Evolutionary conservation across 1,140 invertebrate species (phyloP).

Genomic region (Scylla paramamosain): DNA sequence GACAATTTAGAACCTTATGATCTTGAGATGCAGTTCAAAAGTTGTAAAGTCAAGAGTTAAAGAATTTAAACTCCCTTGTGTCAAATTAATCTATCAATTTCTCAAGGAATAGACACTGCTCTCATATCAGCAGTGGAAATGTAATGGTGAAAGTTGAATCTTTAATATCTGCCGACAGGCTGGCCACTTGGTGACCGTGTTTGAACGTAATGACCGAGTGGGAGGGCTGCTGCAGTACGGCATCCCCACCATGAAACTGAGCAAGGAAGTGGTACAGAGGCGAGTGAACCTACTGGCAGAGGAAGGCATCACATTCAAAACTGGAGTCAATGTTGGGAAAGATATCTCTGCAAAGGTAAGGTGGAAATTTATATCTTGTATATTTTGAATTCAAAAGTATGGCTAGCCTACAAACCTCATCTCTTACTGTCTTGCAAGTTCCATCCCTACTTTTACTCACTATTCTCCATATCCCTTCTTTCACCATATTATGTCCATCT

Average conservation of each 20-base stretch:
- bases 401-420: background rate
- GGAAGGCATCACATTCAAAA: conserved; percentile 96
- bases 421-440: background rate
- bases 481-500: too few relatives aligned
- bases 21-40: too few relatives aligned
- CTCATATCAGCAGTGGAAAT: background rate
- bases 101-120: too few relatives aligned
- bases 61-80: too few relatives aligned
- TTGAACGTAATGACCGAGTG: conserved; percentile 96
- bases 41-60: too few relatives aligned
- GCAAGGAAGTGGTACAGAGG: conserved; percentile 94
- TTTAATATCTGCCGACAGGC: conserved; percentile 81
- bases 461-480: too few relatives aligned
- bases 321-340: conserved; percentile 94
- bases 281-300: conserved; percentile 92
- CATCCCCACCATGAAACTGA: conserved; percentile 98
- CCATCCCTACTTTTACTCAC: too few relatives aligned
- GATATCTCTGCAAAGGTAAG: conserved; percentile 86
- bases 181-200: conserved; percentile 95
- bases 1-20: too few relatives aligned
- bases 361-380: too few relatives aligned
- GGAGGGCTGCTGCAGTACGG: conserved; percentile 98
- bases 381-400: too few relatives aligned
- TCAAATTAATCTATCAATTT: too few relatives aligned
- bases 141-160: background rate